phyloP scores from a whole-genome alignment of 2,113 vertebrate species.

The Takifugu bimaculatus region DNA sequence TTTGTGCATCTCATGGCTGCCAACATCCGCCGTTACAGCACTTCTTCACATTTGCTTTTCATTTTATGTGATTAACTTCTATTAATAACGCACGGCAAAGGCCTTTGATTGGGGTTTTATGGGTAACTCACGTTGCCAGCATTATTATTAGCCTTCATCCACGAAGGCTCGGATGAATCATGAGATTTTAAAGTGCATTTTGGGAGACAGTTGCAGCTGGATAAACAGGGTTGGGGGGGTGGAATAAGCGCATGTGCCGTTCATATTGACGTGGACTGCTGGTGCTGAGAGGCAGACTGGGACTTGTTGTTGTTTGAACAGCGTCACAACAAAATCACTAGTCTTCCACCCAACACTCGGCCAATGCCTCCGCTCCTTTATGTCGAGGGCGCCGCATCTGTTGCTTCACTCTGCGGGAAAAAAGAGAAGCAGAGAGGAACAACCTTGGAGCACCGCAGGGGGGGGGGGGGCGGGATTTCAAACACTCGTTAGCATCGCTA shows the following conservation, averaged over 20 bases:
- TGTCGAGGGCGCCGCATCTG: slow-evolving; percentile 5
- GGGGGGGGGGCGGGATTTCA: neutral
- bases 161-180: slow-evolving; percentile 6
- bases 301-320: slow-evolving; percentile 72
- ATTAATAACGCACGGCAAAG: slow-evolving; percentile 8
- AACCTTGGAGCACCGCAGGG: slow-evolving; percentile 13
- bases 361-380: slow-evolving; percentile 1
- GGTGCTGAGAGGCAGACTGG: slow-evolving; percentile 72
- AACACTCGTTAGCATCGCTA: slow-evolving; percentile 14
- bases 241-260: too few relatives aligned
- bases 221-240: slow-evolving; percentile 8
- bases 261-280: slow-evolving; percentile 25
- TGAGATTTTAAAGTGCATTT: slow-evolving; percentile 14
- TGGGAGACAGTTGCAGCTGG: slow-evolving; percentile 11
- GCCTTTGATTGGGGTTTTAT: slow-evolving; percentile 22
- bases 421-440: slow-evolving; percentile 15
- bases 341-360: slow-evolving; percentile 68
- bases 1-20: too few relatives aligned
- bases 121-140: slow-evolving; percentile 14
- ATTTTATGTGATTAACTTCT: slow-evolving; percentile 8
- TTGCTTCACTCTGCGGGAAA: slow-evolving; percentile 34
- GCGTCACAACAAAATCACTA: slow-evolving; percentile 76
- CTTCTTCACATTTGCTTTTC: neutral
- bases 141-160: neutral
- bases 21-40: too few relatives aligned